Evolutionary conservation across 1,140 invertebrate species (phyloP), one percentile per base, ranked within the genome.

Genomic region (Bombus superbus): DNA sequence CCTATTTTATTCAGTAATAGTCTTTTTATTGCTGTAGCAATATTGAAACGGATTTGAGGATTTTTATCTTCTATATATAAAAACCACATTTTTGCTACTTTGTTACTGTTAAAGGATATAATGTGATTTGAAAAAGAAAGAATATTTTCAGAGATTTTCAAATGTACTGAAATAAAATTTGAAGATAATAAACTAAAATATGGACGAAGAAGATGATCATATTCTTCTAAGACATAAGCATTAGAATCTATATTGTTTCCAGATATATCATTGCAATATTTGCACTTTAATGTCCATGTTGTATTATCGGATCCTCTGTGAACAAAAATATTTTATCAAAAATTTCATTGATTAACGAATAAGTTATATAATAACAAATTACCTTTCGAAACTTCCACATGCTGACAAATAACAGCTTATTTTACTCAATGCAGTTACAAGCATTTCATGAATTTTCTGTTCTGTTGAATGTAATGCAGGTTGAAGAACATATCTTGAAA

Each of bases 61-160:
- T 95, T 87, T 2, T 89, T 38, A 86, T 96, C 95, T 47, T 91
- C 87, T 38, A 95, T 88, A 38, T 93, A 93, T 44, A 92, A 77
- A 62, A 95, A 88, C 95, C 95, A 96, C 32, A 92, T 79, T 69
- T 90, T 92, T 2, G 93, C 86, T 35, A 94, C 78, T 53, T 94
- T 86, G 75, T 92, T 93, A 11, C 90, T 90, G 84, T 95, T 94
- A 83, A 96, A 96, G 59, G 84, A 90, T 62, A 90, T 71, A 2
- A 94, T 87, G 83, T 96, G 96, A 90, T 95, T 95, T 2, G 95
- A 95, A 77, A 95, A 90, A 42, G 88, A 88, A 9, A 91, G 85
- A n/a, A 95, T 90, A 87, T 92, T 93, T 80, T 90, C 85, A 2
- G 93, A 93, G 72, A 95, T 91, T 35, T 87, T 40, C n/a, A 92